A percentile compares a stretch with the other conserved stretches of the same genome.
phyloP scores from a whole-genome alignment of 2,797 vertebrate species.

The Epinephelus malabaricus region DNA sequence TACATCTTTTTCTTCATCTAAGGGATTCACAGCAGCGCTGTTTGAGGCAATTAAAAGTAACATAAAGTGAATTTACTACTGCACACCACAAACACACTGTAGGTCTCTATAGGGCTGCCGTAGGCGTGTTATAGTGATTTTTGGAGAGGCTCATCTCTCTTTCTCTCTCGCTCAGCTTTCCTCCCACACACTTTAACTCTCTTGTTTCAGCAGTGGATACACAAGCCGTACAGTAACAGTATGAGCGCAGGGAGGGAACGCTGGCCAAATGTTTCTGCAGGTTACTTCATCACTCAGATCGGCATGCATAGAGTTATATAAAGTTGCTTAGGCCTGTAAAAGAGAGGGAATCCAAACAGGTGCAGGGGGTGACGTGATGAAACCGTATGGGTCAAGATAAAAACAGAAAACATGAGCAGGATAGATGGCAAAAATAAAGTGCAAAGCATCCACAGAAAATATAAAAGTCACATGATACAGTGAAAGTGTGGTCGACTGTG shows the following conservation, averaged over 20 bases:
- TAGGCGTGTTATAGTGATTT: slow-evolving; percentile 66
- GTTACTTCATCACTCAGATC: slow-evolving; percentile 15
- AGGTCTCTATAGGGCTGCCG: slow-evolving; percentile 37
- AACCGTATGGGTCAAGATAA: slow-evolving; percentile 1
- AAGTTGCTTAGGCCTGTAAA: slow-evolving; percentile 6
- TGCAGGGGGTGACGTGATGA: slow-evolving; percentile 1
- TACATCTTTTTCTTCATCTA: neutral
- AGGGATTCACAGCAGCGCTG: neutral
- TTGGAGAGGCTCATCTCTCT: slow-evolving; percentile 53
- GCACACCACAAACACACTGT: slow-evolving; percentile 20
- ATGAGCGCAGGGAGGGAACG: slow-evolving; percentile 18
- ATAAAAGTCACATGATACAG: neutral
- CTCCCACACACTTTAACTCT: slow-evolving; percentile 70
- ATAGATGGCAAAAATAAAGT: neutral
- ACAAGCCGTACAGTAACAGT: slow-evolving; percentile 47
- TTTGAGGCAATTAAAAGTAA: slow-evolving; percentile 25
- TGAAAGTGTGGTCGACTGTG: neutral
- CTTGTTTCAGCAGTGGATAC: slow-evolving; percentile 65
- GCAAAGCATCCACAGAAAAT: neutral
- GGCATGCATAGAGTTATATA: slow-evolving; percentile 21
- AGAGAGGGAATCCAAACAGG: slow-evolving; percentile 36
- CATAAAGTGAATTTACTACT: slow-evolving; percentile 12
- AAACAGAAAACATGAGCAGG: neutral
- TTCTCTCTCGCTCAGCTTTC: slow-evolving; percentile 52
- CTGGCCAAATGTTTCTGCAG: slow-evolving; percentile 21